Percentiles rank a stretch among this genome's conserved stretches.
Evolutionary conservation across 2,888 invertebrate genomes (phyloP).

Genomic region (Lordiphosa andalusiaca): DNA sequence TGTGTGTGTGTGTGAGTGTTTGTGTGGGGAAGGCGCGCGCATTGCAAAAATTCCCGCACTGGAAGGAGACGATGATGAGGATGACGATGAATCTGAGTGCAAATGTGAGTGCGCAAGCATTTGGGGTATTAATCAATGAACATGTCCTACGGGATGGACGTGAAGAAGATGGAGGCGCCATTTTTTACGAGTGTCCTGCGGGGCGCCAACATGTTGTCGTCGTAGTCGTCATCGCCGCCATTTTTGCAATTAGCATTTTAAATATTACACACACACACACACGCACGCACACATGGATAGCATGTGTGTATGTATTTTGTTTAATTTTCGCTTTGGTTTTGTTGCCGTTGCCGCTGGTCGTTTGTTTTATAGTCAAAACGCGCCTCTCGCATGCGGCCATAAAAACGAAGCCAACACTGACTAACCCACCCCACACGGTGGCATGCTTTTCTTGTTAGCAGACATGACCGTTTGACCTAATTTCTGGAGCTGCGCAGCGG

Average conservation of each 20-base stretch:
- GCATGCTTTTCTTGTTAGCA: conserved; percentile 34
- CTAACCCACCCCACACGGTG: conserved; percentile 11
- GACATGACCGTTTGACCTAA: conserved; percentile 80
- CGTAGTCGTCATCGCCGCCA: conserved; percentile 25
- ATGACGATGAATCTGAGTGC: conserved; percentile 32
- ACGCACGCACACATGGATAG: conserved; percentile 5
- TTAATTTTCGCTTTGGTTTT: conserved; percentile 42
- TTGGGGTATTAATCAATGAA: conserved; percentile 71
- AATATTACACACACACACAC: conserved; percentile 36
- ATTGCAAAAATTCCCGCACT: conserved; percentile 39
- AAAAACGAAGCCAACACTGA: conserved; percentile 46
- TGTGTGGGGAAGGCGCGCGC: conserved; percentile 17
- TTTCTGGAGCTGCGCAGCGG: conserved; percentile 56
- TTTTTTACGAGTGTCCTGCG: conserved; percentile 17
- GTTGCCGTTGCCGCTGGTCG: conserved; percentile 26
- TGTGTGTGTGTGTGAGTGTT: conserved; percentile 3
- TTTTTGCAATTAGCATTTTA: conserved; percentile 50
- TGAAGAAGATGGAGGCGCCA: conserved; percentile 34
- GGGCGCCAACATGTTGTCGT: conserved; percentile 15
- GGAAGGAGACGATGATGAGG: conserved; percentile 24
- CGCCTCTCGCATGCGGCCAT: conserved; percentile 50
- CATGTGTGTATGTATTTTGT: conserved; percentile 23
- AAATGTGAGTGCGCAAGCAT: conserved; percentile 43
- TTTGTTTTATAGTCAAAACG: conserved; percentile 52
- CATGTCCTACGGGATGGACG: conserved; percentile 56